These are phyloP conservation scores for Otocyon megalotis DNA, from an alignment of 2,113 vertebrate species.

Conservation along the genomic window DNA sequence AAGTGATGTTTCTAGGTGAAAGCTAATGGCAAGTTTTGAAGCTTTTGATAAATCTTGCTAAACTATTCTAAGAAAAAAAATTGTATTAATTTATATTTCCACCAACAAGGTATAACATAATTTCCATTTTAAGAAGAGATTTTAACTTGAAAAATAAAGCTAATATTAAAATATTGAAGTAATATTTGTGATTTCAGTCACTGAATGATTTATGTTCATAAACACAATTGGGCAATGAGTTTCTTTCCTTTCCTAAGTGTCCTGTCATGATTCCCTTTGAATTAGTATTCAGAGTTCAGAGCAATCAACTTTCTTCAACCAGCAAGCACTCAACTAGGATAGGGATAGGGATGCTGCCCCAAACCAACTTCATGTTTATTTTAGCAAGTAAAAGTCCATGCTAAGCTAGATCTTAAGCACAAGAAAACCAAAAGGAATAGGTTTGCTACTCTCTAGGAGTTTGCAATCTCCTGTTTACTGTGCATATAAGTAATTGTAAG, in stretches of 20 bases:
- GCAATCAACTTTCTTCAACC: neutral
- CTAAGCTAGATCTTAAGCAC: neutral
- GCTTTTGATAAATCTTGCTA: conserved; percentile 35
- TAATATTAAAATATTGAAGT: conserved; percentile 34
- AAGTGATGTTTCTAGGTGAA: neutral
- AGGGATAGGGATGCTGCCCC: neutral
- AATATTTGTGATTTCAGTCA: neutral
- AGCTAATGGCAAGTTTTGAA: neutral
- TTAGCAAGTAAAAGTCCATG: neutral
- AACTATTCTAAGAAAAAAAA: conserved; percentile 24
- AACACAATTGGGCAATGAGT: neutral
- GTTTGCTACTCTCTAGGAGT: neutral
- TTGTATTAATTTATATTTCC: neutral
- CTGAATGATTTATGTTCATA: neutral
- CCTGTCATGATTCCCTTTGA: neutral
- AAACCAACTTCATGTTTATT: neutral
- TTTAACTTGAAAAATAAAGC: conserved; percentile 41
- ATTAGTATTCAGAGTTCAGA: neutral
- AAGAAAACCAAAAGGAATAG: neutral
- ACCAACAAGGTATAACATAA: neutral
- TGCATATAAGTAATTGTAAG: neutral
- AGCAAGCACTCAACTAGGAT: neutral
- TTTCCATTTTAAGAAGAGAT: neutral
- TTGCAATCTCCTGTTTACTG: neutral
- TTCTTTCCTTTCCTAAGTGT: neutral